A percentile compares a stretch with the other conserved stretches of the same genome.
Conservation (phyloP, 2,113 vertebrate genomes). For the Pandion haliaetus region DNA sequence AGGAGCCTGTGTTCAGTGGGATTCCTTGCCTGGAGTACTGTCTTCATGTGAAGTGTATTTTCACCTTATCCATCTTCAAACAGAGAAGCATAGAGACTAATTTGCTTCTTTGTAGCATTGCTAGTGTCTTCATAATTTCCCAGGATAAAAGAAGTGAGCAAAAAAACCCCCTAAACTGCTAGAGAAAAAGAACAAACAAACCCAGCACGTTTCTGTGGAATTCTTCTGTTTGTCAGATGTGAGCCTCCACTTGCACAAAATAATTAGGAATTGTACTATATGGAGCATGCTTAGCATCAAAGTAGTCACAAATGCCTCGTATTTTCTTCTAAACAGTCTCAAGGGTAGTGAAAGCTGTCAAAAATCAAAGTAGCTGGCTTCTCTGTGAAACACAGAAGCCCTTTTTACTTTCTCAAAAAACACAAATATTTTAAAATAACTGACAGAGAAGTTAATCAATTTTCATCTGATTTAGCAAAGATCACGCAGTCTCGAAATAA, state of each 20-base stretch:
- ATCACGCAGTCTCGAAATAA: background rate
- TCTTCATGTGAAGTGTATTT: background rate
- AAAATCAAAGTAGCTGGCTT: slow-evolving; percentile 49
- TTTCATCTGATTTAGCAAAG: slow-evolving; percentile 31
- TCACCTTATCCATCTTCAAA: background rate
- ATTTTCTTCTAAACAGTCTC: slow-evolving; percentile 51
- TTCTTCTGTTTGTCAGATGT: slow-evolving; percentile 22
- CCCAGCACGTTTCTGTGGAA: background rate
- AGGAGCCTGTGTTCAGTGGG: background rate
- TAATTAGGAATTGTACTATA: slow-evolving; percentile 47
- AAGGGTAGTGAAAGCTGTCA: slow-evolving; percentile 43
- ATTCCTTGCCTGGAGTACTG: background rate
- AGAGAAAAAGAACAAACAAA: slow-evolving; percentile 25
- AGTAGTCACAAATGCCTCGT: slow-evolving; percentile 26
- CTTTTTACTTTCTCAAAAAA: background rate
- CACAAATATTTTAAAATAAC: slow-evolving; percentile 49
- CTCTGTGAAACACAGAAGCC: background rate
- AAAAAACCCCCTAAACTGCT: background rate
- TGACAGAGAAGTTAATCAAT: slow-evolving; percentile 39
- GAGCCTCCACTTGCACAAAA: slow-evolving; percentile 9
- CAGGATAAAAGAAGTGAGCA: slow-evolving; percentile 17
- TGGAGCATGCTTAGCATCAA: slow-evolving; percentile 37
- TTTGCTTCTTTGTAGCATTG: slow-evolving; percentile 47
- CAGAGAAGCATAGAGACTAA: background rate
- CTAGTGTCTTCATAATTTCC: slow-evolving; percentile 20